Percentiles rank a stretch among this genome's conserved stretches.
These are phyloP conservation scores for Andrena fulva DNA, from an alignment of 2,888 invertebrate genomes.

Conservation along the genomic window DNA sequence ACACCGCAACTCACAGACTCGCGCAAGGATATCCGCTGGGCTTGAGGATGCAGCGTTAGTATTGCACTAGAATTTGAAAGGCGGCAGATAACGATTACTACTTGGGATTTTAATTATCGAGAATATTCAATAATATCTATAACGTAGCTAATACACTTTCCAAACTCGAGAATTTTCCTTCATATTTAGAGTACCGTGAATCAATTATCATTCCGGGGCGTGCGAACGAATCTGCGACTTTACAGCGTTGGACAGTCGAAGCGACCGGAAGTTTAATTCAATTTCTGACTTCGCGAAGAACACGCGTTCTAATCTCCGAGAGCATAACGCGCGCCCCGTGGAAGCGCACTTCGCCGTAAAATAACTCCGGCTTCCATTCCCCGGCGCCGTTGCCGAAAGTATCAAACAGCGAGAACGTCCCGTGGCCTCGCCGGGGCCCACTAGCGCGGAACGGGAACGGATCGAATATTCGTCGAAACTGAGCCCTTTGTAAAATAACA, in stretches of 20 bases:
- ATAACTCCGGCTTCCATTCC: not conserved
- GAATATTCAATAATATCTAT: too few species aligned
- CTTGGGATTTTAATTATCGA: too few species aligned
- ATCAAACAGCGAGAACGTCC: not conserved
- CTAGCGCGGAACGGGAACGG: not conserved
- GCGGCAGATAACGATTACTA: too few species aligned
- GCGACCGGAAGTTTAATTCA: not conserved
- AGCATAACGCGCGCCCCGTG: not conserved
- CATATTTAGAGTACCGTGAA: not conserved
- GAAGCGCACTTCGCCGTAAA: not conserved
- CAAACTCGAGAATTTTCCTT: too few species aligned
- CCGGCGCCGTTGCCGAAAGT: not conserved
- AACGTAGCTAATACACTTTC: too few species aligned
- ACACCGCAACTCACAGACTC: too few species aligned
- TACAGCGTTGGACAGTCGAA: not conserved
- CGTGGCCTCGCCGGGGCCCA: not conserved
- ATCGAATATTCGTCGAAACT: conserved; percentile 36
- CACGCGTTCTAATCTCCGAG: not conserved
- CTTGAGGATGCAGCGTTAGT: too few species aligned
- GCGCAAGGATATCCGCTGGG: too few species aligned
- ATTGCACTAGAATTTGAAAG: too few species aligned
- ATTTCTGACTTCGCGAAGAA: not conserved
- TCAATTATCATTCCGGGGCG: not conserved
- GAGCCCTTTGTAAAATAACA: conserved; percentile 60
- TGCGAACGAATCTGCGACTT: not conserved